A percentile compares a stretch with the other conserved stretches of the same genome.
Conservation (phyloP, 2,888 invertebrate genomes). For the Capitulum mitella region DNA sequence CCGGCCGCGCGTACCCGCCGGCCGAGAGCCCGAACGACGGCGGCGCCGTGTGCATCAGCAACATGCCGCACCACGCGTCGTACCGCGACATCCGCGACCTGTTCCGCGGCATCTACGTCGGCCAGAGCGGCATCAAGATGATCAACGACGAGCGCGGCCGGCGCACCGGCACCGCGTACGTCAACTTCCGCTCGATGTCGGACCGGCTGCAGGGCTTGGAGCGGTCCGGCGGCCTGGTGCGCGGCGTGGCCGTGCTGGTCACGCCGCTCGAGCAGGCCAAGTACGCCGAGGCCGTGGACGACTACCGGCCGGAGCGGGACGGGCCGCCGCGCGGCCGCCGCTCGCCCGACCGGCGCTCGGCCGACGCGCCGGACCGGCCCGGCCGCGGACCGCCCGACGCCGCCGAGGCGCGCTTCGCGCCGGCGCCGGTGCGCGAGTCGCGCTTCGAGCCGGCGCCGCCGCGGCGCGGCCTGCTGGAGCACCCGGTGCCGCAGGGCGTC, state of each 20-base stretch:
- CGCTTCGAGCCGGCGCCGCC: too few relatives aligned
- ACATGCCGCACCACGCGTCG: constrained; percentile 62
- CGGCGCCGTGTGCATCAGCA: constrained; percentile 61
- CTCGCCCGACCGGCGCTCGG: too few relatives aligned
- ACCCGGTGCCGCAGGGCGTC: not conserved
- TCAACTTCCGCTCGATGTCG: constrained; percentile 63
- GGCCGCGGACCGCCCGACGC: not conserved
- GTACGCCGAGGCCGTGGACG: constrained; percentile 68
- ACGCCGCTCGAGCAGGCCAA: constrained; percentile 60
- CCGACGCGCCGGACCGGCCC: not conserved
- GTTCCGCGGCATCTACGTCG: constrained; percentile 67
- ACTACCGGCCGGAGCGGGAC: not conserved
- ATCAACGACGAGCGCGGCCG: constrained; percentile 71
- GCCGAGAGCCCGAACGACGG: constrained; percentile 39
- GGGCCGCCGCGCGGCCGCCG: too few relatives aligned
- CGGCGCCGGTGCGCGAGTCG: not conserved
- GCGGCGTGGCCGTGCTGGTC: constrained; percentile 60
- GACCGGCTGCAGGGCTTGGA: constrained; percentile 64
- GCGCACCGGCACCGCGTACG: constrained; percentile 65
- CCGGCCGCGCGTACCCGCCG: not conserved
- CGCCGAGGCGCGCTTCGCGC: not conserved
- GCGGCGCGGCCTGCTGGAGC: constrained; percentile 9
- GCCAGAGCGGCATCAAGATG: constrained; percentile 76
- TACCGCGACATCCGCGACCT: constrained; percentile 75
- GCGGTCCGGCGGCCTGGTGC: constrained; percentile 55